Evolutionary conservation across 2,888 invertebrate genomes (phyloP).

Genomic region (Timema cristinae): DNA sequence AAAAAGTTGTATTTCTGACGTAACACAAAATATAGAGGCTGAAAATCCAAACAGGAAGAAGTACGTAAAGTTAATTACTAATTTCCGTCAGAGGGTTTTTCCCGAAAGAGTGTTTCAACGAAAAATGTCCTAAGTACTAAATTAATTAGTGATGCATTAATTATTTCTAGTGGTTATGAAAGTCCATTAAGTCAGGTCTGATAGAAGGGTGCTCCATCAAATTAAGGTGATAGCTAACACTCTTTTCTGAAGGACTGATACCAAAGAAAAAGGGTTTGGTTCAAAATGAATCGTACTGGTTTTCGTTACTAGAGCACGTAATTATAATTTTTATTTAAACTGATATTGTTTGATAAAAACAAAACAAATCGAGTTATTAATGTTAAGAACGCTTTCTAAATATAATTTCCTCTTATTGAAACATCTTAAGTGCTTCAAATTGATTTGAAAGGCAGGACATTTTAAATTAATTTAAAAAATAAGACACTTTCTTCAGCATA

Average conservation of each 20-base stretch:
- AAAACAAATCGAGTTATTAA: no score
- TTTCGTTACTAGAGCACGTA: no score
- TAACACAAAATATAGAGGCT: constrained; percentile 5
- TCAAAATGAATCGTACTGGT: not conserved
- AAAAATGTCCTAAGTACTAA: constrained; percentile 10
- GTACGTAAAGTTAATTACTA: constrained; percentile 14
- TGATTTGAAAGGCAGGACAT: no score
- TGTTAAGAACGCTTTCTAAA: no score
- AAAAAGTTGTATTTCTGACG: no score
- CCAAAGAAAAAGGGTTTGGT: not conserved
- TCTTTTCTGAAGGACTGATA: not conserved
- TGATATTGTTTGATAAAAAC: no score
- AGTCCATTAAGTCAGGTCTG: not conserved
- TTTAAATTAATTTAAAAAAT: no score
- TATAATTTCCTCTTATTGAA: no score
- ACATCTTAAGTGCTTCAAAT: no score
- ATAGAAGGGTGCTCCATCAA: constrained; percentile 7
- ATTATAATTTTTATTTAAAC: no score
- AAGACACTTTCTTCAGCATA: no score
- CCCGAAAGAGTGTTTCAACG: not conserved
- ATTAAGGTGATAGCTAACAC: not conserved
- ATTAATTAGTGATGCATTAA: constrained; percentile 11
- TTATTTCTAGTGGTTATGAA: constrained; percentile 7
- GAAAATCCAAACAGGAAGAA: constrained; percentile 2
- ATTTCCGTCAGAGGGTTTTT: constrained; percentile 13